Percentiles rank a stretch among this genome's conserved stretches.
Conservation (phyloP, 2,113 vertebrate species). For the Pseudorectes ferrugineus region DNA sequence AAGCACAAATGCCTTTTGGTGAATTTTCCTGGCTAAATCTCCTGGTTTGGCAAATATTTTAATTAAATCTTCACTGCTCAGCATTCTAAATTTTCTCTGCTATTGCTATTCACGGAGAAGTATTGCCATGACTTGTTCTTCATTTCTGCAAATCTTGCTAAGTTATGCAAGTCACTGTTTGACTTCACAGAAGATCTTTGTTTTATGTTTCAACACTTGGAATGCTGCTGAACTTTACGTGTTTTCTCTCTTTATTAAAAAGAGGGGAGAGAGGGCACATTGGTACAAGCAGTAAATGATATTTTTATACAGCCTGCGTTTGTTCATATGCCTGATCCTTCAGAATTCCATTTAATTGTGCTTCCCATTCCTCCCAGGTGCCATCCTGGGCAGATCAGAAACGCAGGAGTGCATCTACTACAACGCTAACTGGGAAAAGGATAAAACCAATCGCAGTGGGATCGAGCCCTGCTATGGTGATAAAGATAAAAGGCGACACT, state of each 20-base stretch:
- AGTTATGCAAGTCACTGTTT: background rate
- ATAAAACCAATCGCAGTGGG: conserved; percentile 92
- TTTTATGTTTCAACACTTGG: background rate
- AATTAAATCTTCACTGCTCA: background rate
- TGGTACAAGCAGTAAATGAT: background rate
- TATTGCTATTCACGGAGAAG: background rate
- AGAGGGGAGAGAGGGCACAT: background rate
- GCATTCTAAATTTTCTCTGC: background rate
- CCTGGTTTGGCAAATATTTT: background rate
- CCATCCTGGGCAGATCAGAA: conserved; percentile 96
- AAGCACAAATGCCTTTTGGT: background rate
- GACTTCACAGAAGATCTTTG: background rate
- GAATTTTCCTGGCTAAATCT: background rate
- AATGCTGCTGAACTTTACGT: background rate
- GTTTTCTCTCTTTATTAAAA: background rate
- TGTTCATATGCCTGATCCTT: background rate
- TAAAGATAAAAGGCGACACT: conserved; percentile 92
- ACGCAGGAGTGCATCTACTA: conserved; percentile 93
- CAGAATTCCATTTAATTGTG: background rate
- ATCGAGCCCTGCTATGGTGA: conserved; percentile 90
- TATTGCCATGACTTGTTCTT: background rate
- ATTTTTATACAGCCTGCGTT: background rate
- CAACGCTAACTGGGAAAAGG: conserved; percentile 97
- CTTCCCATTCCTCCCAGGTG: conserved; percentile 74
- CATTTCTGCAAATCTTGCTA: background rate